Evolutionary conservation across 2,888 invertebrate species (phyloP).

Genomic region (Drosophila villosipedis): DNA sequence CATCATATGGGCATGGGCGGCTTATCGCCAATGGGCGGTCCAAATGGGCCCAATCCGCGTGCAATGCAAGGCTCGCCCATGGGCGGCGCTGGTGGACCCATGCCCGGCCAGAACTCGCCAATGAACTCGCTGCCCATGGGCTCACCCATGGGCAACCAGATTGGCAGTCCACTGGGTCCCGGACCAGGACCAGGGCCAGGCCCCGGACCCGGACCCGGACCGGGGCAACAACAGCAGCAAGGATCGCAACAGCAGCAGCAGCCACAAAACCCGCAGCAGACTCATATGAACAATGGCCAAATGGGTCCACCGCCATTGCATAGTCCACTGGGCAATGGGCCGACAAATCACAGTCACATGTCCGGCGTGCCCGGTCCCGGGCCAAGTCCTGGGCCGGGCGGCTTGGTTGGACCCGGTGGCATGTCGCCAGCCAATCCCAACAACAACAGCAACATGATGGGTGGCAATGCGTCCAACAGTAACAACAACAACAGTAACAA

Average conservation of each 20-base stretch:
- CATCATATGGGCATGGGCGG: slow-evolving; percentile 84
- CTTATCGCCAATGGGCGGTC: slow-evolving; percentile 87
- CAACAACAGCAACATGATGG: slow-evolving; percentile 62
- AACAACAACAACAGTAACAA: slow-evolving; percentile 54
- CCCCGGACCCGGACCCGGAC: slow-evolving; percentile 53
- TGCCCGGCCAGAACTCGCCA: slow-evolving; percentile 87
- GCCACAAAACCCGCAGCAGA: slow-evolving; percentile 78
- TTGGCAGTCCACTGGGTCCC: slow-evolving; percentile 85
- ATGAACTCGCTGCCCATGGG: slow-evolving; percentile 91
- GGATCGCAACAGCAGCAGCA: slow-evolving; percentile 58
- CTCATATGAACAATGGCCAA: slow-evolving; percentile 89
- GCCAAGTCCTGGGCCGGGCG: slow-evolving; percentile 79
- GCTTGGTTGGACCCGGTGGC: slow-evolving; percentile 75
- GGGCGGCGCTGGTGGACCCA: slow-evolving; percentile 88
- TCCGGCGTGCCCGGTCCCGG: slow-evolving; percentile 82
- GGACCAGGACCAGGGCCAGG: slow-evolving; percentile 63
- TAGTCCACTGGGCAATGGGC: slow-evolving; percentile 89
- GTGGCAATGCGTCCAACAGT: slow-evolving; percentile 49
- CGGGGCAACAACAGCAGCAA: slow-evolving; percentile 58
- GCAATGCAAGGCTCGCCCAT: slow-evolving; percentile 89
- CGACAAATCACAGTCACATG: slow-evolving; percentile 86
- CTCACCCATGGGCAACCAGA: slow-evolving; percentile 90
- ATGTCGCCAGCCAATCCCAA: slow-evolving; percentile 76
- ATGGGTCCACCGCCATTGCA: slow-evolving; percentile 92
- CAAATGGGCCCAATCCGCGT: slow-evolving; percentile 86